Evolutionary conservation across 1,140 invertebrate species (phyloP), one percentile per base, ranked within the genome.

Genomic region (Temnothorax nylanderi): DNA sequence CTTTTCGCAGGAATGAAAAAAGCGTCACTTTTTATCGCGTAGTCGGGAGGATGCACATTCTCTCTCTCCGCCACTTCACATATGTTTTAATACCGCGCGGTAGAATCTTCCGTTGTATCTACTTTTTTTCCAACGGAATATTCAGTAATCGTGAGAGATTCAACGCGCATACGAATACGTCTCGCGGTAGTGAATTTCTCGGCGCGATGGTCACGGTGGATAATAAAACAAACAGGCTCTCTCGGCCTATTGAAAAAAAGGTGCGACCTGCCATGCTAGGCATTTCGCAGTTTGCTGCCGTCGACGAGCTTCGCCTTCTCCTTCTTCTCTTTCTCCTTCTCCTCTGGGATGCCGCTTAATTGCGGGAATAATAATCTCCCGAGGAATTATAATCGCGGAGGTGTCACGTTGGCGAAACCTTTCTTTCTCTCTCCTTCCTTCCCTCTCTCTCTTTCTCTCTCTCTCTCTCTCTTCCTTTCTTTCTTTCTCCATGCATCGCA

Each of bases 91-190:
- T 51, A 49, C 21, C 47, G 54, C 21, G 26, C 44, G 32, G 71
- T 89, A 71, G 49, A 69, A 81, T 67, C 74, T 76, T 51, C 78
- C 67, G 89, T 89, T 89, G 89, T 90, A 64, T 75, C 62, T 88
- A 58, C 62, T 76, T 62, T 90, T 88, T 90, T 88, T 88, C 62
- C 77, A 65, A 47, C 34, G 72, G 82, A 85, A 60, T 89, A 87
- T 90, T 88, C 87, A 91, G 81, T 69, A 87, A 81, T 91, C 85
- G 90, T 91, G 89, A 91, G 90, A 91, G 88, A 87, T 91, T 81
- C 81, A 65, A 62, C 81, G 58, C 54, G 88, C 67, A 54, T 51
- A 62, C 87, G 82, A 51, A 54, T 65, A 60, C 76, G 76, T 54
- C 41, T 74, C 60, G 86, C 84, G 62, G 86, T 77, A 80, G 51